Evolutionary conservation across 2,113 vertebrate species (phyloP).

Genomic region (Vidua chalybeata): DNA sequence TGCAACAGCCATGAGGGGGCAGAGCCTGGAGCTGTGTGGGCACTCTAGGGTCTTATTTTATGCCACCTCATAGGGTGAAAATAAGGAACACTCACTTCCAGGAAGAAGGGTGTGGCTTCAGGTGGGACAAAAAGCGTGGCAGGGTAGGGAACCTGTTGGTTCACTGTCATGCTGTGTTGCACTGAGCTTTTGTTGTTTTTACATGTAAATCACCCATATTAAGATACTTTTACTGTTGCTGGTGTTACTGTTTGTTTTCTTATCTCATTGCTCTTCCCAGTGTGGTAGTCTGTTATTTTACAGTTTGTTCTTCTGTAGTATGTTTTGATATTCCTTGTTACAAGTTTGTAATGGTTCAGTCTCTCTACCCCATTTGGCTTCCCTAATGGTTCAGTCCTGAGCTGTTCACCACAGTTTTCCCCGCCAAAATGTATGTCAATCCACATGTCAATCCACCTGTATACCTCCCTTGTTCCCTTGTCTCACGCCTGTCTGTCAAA

Average conservation of each 20-base stretch:
- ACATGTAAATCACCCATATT: neutral
- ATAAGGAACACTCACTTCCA: accelerated
- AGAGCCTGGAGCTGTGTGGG: neutral
- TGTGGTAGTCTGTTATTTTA: too few relatives aligned
- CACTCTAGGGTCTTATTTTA: neutral
- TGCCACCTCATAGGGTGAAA: accelerated
- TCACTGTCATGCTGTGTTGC: accelerated
- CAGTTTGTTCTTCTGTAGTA: too few relatives aligned
- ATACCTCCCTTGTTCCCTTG: too few relatives aligned
- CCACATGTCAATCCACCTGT: too few relatives aligned
- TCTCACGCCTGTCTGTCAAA: too few relatives aligned
- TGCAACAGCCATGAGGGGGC: accelerated
- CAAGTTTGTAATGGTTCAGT: too few relatives aligned
- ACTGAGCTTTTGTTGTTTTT: neutral
- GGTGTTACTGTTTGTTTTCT: neutral
- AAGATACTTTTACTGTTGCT: neutral
- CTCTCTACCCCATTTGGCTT: too few relatives aligned
- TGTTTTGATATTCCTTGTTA: too few relatives aligned
- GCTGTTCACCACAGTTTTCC: too few relatives aligned
- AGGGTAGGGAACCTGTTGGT: neutral
- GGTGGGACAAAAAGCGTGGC: accelerated
- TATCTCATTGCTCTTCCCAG: neutral
- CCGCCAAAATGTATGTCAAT: too few relatives aligned
- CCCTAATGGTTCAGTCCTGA: too few relatives aligned
- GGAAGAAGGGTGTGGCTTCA: neutral